phyloP scores from a whole-genome alignment of 1,140 invertebrate species.

The Paraescarpia echinospica region DNA sequence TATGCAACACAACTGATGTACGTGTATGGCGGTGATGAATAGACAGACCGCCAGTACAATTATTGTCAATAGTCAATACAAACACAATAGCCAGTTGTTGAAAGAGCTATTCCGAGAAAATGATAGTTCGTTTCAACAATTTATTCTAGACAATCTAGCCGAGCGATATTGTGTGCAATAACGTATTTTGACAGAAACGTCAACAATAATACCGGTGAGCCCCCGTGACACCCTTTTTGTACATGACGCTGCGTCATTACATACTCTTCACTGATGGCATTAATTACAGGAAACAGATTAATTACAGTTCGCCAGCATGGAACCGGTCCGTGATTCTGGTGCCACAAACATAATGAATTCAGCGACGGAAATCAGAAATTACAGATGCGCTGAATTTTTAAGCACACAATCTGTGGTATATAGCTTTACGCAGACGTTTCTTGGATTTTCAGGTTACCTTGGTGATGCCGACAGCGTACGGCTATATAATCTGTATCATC shows the following conservation, averaged over 20 bases:
- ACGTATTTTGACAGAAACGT: not conserved
- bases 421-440: not conserved
- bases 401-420: not conserved
- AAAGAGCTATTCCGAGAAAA: not conserved
- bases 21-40: not conserved
- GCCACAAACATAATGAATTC: not conserved
- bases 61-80: not conserved
- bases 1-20: too few species aligned
- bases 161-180: not conserved
- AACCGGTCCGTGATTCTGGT: not conserved
- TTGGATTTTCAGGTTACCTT: not conserved
- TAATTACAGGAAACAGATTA: not conserved
- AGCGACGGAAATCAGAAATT: not conserved
- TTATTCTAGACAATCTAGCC: not conserved
- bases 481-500: not conserved
- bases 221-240: not conserved
- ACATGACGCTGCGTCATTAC: not conserved
- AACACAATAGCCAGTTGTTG: not conserved
- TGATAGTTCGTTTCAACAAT: not conserved
- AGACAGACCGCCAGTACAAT: too few species aligned
- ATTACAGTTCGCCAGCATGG: not conserved
- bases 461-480: not conserved
- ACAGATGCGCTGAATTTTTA: not conserved
- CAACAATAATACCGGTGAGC: not conserved
- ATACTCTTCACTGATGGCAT: not conserved